Evolutionary conservation across 2,888 invertebrate genomes (phyloP).

Genomic region (Sesia bembeciformis): DNA sequence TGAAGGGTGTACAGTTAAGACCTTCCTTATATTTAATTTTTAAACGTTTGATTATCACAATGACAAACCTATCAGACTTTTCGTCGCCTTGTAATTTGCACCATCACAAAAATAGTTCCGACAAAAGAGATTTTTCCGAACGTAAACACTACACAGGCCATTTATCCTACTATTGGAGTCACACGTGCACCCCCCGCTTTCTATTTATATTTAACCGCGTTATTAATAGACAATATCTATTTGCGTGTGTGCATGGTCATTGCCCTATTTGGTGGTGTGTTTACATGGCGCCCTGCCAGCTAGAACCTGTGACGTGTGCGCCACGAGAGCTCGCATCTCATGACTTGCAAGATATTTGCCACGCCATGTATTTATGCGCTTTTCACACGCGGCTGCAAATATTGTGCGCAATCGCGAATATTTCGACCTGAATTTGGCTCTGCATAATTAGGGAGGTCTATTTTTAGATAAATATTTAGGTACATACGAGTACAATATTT

Average conservation of each 20-base stretch:
- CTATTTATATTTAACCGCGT: conserved; percentile 49
- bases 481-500: too few species aligned
- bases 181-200: conserved; percentile 54
- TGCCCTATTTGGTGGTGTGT: conserved; percentile 69
- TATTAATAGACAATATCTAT: conserved; percentile 63
- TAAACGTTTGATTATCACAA: too few species aligned
- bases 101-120: too few species aligned
- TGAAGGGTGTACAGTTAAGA: too few species aligned
- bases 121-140: not conserved
- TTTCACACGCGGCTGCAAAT: not conserved
- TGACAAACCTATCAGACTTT: too few species aligned
- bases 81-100: too few species aligned
- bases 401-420: not conserved
- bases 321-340: not conserved
- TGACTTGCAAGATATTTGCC: not conserved
- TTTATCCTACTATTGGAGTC: conserved; percentile 43
- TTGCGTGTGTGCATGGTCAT: conserved; percentile 59
- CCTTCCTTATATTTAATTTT: too few species aligned
- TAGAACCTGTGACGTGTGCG: conserved; percentile 20
- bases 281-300: conserved; percentile 60
- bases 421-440: too few species aligned
- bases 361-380: not conserved
- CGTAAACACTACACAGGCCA: conserved; percentile 16
- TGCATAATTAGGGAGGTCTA: too few species aligned
- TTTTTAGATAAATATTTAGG: too few species aligned